These are phyloP conservation scores for Trogon melanurus DNA, from an alignment of 2,113 vertebrate species.

Conservation along the genomic window DNA sequence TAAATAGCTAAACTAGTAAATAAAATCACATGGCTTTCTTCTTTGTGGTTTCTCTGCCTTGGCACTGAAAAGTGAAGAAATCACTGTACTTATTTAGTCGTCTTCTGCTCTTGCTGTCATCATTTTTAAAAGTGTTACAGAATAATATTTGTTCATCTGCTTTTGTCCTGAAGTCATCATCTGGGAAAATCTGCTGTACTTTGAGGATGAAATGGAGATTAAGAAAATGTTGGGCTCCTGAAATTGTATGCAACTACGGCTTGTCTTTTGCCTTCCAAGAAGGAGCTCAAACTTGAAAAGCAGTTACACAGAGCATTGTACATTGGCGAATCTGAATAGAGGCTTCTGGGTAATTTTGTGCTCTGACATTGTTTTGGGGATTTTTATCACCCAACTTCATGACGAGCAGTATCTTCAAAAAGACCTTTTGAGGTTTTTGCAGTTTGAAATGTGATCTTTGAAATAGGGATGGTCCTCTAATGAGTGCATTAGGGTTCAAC, in stretches of 20 bases:
- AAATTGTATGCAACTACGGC: neutral
- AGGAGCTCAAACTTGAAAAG: neutral
- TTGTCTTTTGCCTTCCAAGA: neutral
- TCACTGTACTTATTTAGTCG: neutral
- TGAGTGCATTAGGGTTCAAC: neutral
- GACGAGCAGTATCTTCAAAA: neutral
- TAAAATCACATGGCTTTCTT: neutral
- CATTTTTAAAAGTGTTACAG: neutral
- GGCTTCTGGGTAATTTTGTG: neutral
- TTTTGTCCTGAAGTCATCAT: neutral
- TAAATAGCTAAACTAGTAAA: neutral
- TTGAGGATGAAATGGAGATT: neutral
- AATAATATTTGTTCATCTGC: neutral
- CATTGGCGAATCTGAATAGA: neutral
- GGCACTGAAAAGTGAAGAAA: neutral
- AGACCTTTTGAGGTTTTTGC: neutral
- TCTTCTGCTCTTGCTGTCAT: neutral
- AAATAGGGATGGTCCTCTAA: neutral
- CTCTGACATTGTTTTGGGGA: neutral
- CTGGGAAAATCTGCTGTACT: neutral
- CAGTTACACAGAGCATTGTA: too few species aligned
- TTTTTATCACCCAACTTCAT: neutral
- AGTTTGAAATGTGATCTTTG: neutral
- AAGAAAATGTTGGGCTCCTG: neutral
- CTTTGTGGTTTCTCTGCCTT: neutral